A percentile compares a stretch with the other conserved stretches of the same genome.
Conservation (phyloP, 2,113 vertebrate genomes). For the Nothocercus julius region DNA sequence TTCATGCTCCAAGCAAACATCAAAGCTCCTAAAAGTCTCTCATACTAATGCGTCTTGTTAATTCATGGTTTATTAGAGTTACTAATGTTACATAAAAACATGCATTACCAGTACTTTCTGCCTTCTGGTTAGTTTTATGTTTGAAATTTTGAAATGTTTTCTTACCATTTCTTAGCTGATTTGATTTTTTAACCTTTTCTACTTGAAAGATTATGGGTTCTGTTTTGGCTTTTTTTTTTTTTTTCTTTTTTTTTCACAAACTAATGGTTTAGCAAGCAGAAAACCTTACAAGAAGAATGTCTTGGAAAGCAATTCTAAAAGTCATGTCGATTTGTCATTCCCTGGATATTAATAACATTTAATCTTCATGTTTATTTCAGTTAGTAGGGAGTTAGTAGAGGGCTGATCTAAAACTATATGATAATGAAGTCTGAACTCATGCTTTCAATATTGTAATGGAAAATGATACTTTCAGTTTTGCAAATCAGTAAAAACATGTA, state of each 20-base stretch:
- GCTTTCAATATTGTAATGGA: not conserved
- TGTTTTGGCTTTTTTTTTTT: not conserved
- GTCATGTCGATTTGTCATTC: not conserved
- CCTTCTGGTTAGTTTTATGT: not conserved
- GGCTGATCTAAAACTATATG: not conserved
- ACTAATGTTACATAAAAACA: not conserved
- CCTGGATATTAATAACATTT: not conserved
- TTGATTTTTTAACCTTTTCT: conserved; percentile 2
- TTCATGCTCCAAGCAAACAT: not conserved
- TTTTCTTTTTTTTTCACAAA: not conserved
- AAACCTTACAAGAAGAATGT: not conserved
- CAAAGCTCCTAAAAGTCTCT: not conserved
- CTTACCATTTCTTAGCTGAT: not conserved
- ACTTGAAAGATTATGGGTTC: not conserved
- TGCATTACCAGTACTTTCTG: not conserved
- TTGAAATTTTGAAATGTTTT: conserved; percentile 19
- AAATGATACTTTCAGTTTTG: conserved; percentile 8
- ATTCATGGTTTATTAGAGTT: not conserved
- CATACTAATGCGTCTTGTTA: not conserved
- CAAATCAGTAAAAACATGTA: not conserved
- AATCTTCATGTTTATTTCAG: not conserved
- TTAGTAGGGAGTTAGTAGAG: not conserved
- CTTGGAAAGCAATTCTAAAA: not conserved
- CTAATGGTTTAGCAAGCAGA: not conserved
- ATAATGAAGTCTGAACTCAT: not conserved